Evolutionary conservation across 2,888 invertebrate species (phyloP).

Genomic region (Eristalis intricaria): DNA sequence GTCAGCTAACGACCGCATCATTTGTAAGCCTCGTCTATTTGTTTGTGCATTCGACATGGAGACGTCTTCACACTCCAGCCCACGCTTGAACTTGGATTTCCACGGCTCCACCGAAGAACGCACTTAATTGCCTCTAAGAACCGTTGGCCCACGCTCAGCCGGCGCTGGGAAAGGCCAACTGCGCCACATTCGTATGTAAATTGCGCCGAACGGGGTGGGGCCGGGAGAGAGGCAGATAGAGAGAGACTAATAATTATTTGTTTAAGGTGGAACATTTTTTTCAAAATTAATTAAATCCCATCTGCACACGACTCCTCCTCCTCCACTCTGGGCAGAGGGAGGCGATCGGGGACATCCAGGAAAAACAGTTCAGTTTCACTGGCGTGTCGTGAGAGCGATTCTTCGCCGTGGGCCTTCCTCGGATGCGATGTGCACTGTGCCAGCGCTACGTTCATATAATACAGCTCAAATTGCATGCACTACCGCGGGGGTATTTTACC

Average conservation of each 20-base stretch:
- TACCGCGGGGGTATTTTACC: neutral
- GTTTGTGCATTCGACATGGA: slow-evolving; percentile 24
- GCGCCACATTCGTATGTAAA: slow-evolving; percentile 31
- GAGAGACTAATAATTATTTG: slow-evolving; percentile 29
- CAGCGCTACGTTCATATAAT: neutral
- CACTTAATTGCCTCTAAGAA: slow-evolving; percentile 42
- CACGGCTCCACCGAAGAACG: slow-evolving; percentile 3
- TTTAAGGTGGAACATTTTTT: slow-evolving; percentile 26
- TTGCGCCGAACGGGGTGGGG: neutral
- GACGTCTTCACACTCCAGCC: slow-evolving; percentile 35
- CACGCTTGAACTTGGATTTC: slow-evolving; percentile 37
- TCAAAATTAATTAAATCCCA: slow-evolving; percentile 61
- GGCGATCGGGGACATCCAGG: neutral
- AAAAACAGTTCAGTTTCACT: slow-evolving; percentile 49
- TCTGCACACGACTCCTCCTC: slow-evolving; percentile 48
- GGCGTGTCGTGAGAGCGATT: slow-evolving; percentile 57
- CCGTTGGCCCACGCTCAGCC: slow-evolving; percentile 43
- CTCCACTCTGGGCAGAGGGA: neutral
- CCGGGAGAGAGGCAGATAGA: slow-evolving; percentile 1
- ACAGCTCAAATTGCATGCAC: slow-evolving; percentile 36
- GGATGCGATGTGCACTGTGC: neutral
- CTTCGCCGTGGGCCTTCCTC: slow-evolving; percentile 41
- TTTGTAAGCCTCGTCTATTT: slow-evolving; percentile 36
- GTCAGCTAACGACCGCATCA: slow-evolving; percentile 13
- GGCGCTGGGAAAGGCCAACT: slow-evolving; percentile 27